Evolutionary conservation across 1,140 invertebrate genomes (phyloP), one percentile per base, ranked within the genome.

Genomic region (Aradophagus sp.): DNA sequence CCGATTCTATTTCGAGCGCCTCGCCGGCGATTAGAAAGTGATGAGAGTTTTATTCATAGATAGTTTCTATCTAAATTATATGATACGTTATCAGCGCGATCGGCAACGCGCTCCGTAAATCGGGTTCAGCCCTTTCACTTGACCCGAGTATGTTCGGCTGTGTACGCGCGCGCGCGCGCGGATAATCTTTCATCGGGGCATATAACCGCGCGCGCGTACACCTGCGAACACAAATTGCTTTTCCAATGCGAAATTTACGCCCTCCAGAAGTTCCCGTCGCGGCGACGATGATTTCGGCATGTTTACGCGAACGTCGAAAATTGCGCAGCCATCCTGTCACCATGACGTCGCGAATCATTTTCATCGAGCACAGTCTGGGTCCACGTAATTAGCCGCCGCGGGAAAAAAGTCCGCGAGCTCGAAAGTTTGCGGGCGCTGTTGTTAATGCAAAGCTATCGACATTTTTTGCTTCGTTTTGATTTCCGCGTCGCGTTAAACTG

Each of bases 91-190:
- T 72, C 69, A 61, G 56, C 31, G 10, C 15, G 59, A 71, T 71
- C 67, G 67, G 53, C 26, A 65, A 59, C 53, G 41, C 39, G 67
- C 59, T 71, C 56, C 69, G 61, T 58, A 66, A 62, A 72, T 72
- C 55, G 62, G 38, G 55, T 62, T 66, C 56, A 62, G 69, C 56
- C 69, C 61, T 72, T 67, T 72, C 69, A 72, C 69, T 67, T 72
- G 69, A 72, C 69, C 69, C 47, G 69, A 58, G 47, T 38, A 56
- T 55, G 55, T 61, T 72, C 68, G 48, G 62, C 50, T 4, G 4
- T 23, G 8, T 44, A 45, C 35, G 41, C 47, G 58, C 44, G 56
- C 63, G 53, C 62, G 38, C 45, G 35, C 45, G 59, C 29, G 36
- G 44, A 52, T 50, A 58, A 67, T 58, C 62, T 45, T 56, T 35